These are phyloP conservation scores for Heterohyrax brucei DNA, from an alignment of 2,797 vertebrate species.

Conservation along the genomic window DNA sequence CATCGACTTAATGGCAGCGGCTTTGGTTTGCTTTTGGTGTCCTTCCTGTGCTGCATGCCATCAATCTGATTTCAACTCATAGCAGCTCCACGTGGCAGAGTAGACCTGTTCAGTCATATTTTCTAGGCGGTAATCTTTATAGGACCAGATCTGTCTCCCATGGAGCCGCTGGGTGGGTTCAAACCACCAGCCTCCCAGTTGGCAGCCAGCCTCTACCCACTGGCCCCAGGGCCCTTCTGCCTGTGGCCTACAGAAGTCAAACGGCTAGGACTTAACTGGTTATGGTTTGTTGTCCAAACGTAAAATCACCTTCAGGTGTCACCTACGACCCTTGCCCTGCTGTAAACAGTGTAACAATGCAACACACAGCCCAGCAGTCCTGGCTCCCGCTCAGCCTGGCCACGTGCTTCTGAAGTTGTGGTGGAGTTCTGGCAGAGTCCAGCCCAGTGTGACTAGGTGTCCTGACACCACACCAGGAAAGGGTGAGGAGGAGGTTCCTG, in stretches of 20 bases:
- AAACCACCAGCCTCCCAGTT: neutral
- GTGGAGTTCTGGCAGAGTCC: neutral
- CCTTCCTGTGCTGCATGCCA: rapidly evolving
- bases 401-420: neutral
- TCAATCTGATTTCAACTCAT: neutral
- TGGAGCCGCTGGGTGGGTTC: neutral
- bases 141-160: neutral
- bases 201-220: neutral
- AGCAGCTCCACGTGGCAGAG: neutral
- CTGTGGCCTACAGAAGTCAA: neutral
- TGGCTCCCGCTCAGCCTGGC: too few relatives aligned
- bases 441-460: too few relatives aligned
- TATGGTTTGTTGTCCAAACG: neutral
- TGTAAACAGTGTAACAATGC: neutral
- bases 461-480: neutral
- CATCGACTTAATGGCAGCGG: too few relatives aligned
- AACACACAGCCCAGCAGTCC: neutral
- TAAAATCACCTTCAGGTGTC: neutral
- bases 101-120: neutral
- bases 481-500: neutral
- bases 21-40: too few relatives aligned
- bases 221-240: neutral
- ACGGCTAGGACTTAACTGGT: neutral
- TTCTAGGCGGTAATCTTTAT: neutral
- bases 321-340: neutral